Percentiles rank a stretch among this genome's conserved stretches.
Evolutionary conservation across 2,113 vertebrate genomes (phyloP).

Genomic region (Maccullochella peelii): DNA sequence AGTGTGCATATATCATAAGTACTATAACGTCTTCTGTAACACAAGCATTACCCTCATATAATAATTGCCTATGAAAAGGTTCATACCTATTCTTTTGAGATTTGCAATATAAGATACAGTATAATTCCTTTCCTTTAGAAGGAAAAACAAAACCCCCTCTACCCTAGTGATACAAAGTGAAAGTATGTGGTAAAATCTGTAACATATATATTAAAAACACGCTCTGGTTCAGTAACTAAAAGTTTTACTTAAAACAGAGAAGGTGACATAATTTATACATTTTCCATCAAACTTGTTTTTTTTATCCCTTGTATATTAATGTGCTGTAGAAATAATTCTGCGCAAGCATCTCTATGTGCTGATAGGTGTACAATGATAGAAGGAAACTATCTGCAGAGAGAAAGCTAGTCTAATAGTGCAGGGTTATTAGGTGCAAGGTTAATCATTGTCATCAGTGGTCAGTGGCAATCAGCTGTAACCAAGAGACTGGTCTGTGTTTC

Average conservation of each 20-base stretch:
- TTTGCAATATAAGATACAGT: not conserved
- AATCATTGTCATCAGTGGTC: constrained; percentile 51
- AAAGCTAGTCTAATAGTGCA: not conserved
- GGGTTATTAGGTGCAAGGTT: constrained; percentile 52
- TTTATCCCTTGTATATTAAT: not conserved
- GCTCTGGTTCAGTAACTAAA: not conserved
- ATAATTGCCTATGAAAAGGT: not conserved
- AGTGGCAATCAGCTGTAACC: not conserved
- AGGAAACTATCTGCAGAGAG: not conserved
- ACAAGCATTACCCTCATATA: not conserved
- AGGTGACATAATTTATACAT: not conserved
- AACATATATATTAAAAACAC: not conserved
- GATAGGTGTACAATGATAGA: not conserved
- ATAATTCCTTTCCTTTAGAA: not conserved
- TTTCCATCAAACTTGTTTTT: not conserved
- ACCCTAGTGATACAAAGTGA: not conserved
- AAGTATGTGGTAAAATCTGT: not conserved
- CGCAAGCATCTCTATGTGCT: not conserved
- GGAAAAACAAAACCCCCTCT: not conserved
- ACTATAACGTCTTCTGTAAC: not conserved
- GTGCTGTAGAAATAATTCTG: too few relatives aligned
- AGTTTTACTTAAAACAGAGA: not conserved
- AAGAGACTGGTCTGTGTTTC: not conserved
- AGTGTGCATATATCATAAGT: not conserved
- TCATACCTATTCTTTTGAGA: not conserved